phyloP scores from a whole-genome alignment of 2,797 vertebrate species.

The Peromyscus eremicus region DNA sequence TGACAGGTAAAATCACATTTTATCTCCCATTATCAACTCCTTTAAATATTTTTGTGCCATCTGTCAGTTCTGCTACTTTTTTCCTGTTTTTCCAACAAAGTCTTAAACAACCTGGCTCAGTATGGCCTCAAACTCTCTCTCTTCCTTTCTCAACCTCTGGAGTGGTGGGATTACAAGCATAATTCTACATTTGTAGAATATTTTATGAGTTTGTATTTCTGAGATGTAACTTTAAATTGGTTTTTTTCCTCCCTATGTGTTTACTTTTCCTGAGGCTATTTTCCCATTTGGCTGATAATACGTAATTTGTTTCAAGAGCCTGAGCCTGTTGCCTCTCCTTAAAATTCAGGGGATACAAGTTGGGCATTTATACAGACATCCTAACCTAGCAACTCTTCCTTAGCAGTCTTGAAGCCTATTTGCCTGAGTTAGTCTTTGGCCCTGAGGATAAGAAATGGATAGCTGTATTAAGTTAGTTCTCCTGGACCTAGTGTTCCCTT shows the following conservation, averaged over 20 bases:
- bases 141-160: background rate
- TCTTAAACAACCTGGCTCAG: background rate
- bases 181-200: background rate
- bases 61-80: background rate
- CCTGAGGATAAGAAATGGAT: background rate
- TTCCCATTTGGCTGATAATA: background rate
- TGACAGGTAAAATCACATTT: slow-evolving; percentile 22
- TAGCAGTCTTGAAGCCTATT: background rate
- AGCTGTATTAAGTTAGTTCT: background rate
- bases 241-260: background rate
- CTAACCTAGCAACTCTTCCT: background rate
- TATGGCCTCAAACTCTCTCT: background rate
- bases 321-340: background rate
- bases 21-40: background rate
- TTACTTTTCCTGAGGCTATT: background rate
- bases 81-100: background rate
- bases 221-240: background rate
- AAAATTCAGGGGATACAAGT: background rate
- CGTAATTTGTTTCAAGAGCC: background rate
- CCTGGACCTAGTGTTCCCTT: background rate
- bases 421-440: background rate
- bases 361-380: background rate
- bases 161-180: background rate
- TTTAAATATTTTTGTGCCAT: slow-evolving; percentile 27
- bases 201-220: background rate